Evolutionary conservation across 2,888 invertebrate species (phyloP), one percentile per base, ranked within the genome.

Genomic region (Polydrusus pterygomalis): DNA sequence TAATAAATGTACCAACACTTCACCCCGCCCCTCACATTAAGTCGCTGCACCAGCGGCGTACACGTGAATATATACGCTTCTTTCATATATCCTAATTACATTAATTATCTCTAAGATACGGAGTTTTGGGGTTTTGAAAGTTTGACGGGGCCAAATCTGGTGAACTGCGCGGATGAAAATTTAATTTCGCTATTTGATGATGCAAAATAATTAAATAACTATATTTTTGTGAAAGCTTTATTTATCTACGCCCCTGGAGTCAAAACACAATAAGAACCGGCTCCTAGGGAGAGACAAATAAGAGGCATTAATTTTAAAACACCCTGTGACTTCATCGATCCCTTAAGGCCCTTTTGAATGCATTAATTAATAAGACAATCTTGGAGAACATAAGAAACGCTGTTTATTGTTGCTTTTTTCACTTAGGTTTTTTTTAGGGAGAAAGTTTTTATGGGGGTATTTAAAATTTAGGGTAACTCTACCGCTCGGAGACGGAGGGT

Each of bases 361-460:
- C 78, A 78, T 78, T 78, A 78, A 78, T 78, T 78, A 78, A 78
- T 78, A 78, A 78, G 73, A 71, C 73, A 78, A 78, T 78, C 78
- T 73, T 70, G 75, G 72, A 45, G 74, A 74, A 70, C 74, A 74
- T 71, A 74, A 77, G 74, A 74, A 74, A 74, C 67, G 43, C 71
- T 71, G 77, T 74, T 77, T 77, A 77, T 77, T 77, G 77, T 77
- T 77, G 74, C 74, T 77, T 77, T 77, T 77, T 74, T 74, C 69
- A 73, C 72, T 73, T 77, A 73, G 70, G 72, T 77, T 40, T 65
- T 70, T n/a, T 75, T 70, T 1, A 38, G 25, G 58, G n/a, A 25
- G 18, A 13, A 54, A 68, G 30, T 65, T 75, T 75, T 70, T 70
- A 63, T 63, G 34, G 56, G 49, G 56, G 34, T 45, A 11, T 34